Evolutionary conservation across 2,113 vertebrate genomes (phyloP).

Genomic region (Lathamus discolor): DNA sequence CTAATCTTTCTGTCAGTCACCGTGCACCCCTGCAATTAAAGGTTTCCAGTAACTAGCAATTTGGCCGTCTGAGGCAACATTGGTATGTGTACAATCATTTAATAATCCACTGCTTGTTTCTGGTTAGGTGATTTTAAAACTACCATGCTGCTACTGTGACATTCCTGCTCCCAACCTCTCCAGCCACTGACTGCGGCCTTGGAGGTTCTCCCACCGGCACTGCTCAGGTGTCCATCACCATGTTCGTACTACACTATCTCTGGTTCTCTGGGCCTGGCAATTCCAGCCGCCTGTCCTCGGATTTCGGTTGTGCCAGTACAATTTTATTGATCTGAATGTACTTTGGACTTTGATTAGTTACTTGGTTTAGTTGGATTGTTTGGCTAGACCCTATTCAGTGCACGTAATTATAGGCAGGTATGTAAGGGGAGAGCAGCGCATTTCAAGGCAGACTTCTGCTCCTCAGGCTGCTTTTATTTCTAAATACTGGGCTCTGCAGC

Average conservation of each 20-base stretch:
- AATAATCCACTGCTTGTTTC: not conserved
- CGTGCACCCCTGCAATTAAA: constrained; percentile 11
- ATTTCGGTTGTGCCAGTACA: not conserved
- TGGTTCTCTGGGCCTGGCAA: not conserved
- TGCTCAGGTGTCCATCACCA: not conserved
- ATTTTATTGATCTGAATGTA: not conserved
- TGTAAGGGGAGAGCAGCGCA: not conserved
- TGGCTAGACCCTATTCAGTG: not conserved
- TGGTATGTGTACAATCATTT: not conserved
- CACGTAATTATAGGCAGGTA: not conserved
- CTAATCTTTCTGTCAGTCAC: not conserved
- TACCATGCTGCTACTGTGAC: not conserved
- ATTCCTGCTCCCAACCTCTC: not conserved
- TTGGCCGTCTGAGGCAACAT: not conserved
- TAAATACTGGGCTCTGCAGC: not conserved
- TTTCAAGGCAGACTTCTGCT: not conserved
- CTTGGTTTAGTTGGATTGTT: not conserved
- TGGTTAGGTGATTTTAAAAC: not conserved
- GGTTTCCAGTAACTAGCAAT: constrained; percentile 26
- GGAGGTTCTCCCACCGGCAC: not conserved
- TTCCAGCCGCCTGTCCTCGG: no score
- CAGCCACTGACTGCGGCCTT: fast-evolving
- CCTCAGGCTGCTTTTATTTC: not conserved
- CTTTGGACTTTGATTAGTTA: not conserved
- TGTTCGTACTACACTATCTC: not conserved